Evolutionary conservation across 2,888 invertebrate genomes (phyloP).

Genomic region (Brachynemurus nebulosus): DNA sequence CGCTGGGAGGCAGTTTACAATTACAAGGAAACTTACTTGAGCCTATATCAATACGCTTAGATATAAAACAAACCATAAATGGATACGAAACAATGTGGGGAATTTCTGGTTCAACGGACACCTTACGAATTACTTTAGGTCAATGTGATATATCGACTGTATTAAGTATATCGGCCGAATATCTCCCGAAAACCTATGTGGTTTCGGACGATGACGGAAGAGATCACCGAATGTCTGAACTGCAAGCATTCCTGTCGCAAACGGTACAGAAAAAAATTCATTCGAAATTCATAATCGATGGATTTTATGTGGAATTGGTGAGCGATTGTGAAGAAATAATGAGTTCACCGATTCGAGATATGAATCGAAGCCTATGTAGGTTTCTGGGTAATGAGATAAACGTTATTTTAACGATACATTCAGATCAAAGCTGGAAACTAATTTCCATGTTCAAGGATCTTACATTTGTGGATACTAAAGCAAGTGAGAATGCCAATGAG

Average conservation of each 20-base stretch:
- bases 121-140: constrained; percentile 51
- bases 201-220: constrained; percentile 9
- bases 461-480: neutral
- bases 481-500: too few species aligned
- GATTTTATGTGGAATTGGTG: constrained; percentile 54
- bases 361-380: constrained; percentile 55
- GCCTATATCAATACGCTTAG: constrained; percentile 54
- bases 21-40: constrained; percentile 52
- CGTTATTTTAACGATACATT: constrained; percentile 46
- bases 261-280: constrained; percentile 45
- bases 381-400: constrained; percentile 54
- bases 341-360: constrained; percentile 58
- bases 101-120: constrained; percentile 51
- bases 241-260: constrained; percentile 62
- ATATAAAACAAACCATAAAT: constrained; percentile 40
- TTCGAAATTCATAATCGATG: constrained; percentile 50
- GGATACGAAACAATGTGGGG: constrained; percentile 30
- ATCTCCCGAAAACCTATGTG: constrained; percentile 31
- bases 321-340: constrained; percentile 60
- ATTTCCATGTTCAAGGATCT: constrained; percentile 14
- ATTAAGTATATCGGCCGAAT: constrained; percentile 57
- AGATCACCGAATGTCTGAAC: constrained; percentile 12
- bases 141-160: constrained; percentile 61
- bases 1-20: constrained; percentile 55
- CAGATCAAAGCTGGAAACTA: constrained; percentile 49